Evolutionary conservation across 2,888 invertebrate species (phyloP).

Genomic region (Hirtodrosophila histrioides): DNA sequence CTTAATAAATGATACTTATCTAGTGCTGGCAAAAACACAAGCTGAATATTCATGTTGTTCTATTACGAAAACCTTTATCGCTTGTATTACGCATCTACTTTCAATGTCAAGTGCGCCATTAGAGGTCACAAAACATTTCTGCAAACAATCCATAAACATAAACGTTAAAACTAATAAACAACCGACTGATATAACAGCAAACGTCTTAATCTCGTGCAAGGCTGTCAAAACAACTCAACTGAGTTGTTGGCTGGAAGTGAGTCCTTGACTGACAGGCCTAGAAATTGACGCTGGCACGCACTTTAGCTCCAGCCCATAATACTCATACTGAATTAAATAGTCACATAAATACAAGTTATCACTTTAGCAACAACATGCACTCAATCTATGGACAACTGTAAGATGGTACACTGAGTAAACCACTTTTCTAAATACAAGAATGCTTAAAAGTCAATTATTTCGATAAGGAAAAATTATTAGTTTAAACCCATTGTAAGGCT

Average conservation of each 20-base stretch:
- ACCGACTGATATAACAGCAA: slow-evolving; percentile 25
- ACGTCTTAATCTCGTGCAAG: slow-evolving; percentile 45
- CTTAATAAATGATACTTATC: slow-evolving; percentile 6
- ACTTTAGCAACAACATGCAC: slow-evolving; percentile 1
- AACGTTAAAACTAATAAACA: slow-evolving; percentile 51
- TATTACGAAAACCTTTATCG: slow-evolving; percentile 6
- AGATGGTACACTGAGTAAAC: not conserved
- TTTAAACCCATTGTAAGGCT: slow-evolving; percentile 61
- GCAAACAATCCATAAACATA: slow-evolving; percentile 39
- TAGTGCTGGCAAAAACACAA: slow-evolving; percentile 5
- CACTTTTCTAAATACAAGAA: not conserved
- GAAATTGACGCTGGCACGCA: slow-evolving; percentile 54
- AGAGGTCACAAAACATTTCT: slow-evolving; percentile 24
- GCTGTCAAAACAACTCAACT: slow-evolving; percentile 55
- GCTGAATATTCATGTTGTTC: slow-evolving; percentile 18
- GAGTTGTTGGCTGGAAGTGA: slow-evolving; percentile 16
- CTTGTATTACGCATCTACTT: not conserved
- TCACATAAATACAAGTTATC: not conserved
- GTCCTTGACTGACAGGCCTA: slow-evolving; percentile 46
- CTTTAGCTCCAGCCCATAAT: slow-evolving; percentile 14
- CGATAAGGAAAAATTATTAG: no score
- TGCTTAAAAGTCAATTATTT: no score
- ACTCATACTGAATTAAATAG: slow-evolving; percentile 19
- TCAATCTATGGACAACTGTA: slow-evolving; percentile 20
- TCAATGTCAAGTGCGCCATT: slow-evolving; percentile 33